Evolutionary conservation across 1,140 invertebrate species (phyloP).

Genomic region (Drosophila rhopaloa): DNA sequence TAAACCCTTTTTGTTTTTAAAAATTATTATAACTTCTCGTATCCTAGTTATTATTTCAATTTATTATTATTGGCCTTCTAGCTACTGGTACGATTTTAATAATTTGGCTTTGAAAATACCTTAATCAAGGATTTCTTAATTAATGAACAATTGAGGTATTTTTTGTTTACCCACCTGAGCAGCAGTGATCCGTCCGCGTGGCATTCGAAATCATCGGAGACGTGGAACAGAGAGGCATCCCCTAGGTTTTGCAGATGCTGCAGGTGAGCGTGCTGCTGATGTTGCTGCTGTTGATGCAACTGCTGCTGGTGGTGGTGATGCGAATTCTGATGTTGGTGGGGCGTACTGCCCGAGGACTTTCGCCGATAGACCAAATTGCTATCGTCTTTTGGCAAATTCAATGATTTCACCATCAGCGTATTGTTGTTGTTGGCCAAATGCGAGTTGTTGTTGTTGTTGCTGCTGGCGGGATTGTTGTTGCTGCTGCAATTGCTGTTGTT

Average conservation of each 20-base stretch:
- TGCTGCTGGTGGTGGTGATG: slow-evolving; percentile 25
- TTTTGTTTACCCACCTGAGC: slow-evolving; percentile 60
- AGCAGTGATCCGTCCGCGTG: slow-evolving; percentile 78
- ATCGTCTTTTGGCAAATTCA: slow-evolving; percentile 85
- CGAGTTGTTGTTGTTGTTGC: slow-evolving; percentile 70
- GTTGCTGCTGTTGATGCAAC: slow-evolving; percentile 49
- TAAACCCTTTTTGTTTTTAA: too few relatives aligned
- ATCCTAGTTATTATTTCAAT: too few relatives aligned
- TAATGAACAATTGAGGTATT: too few relatives aligned
- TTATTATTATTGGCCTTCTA: neutral
- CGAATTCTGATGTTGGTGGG: slow-evolving; percentile 63
- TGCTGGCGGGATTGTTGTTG: slow-evolving; percentile 17
- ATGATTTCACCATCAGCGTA: slow-evolving; percentile 78
- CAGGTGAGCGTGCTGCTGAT: slow-evolving; percentile 31
- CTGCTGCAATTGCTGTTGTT: slow-evolving; percentile 11
- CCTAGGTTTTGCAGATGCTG: slow-evolving; percentile 58
- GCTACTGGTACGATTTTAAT: neutral
- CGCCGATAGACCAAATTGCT: slow-evolving; percentile 85
- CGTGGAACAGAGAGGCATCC: slow-evolving; percentile 64
- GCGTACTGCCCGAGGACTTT: slow-evolving; percentile 87
- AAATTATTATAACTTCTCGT: too few relatives aligned
- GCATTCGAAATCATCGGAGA: slow-evolving; percentile 79
- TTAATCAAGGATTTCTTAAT: neutral
- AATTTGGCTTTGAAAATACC: neutral
- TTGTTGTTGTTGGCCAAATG: slow-evolving; percentile 74